Conservation (phyloP, 2,888 invertebrate genomes). For the Cremastinae sp. region DNA sequence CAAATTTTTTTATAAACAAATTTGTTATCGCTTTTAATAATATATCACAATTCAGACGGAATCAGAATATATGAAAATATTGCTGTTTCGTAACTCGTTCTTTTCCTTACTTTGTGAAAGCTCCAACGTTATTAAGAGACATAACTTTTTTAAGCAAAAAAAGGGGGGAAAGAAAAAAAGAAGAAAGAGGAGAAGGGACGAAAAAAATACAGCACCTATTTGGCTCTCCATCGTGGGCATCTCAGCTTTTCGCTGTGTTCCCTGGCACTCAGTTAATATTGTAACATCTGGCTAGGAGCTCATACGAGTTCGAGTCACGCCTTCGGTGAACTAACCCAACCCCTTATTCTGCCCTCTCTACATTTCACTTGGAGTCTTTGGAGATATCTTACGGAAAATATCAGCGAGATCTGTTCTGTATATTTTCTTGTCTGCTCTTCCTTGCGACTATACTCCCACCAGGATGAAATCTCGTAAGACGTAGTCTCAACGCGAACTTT, state of each 20-base stretch:
- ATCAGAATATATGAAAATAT: conserved; percentile 28
- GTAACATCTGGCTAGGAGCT: conserved; percentile 76
- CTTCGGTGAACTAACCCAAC: conserved; percentile 56
- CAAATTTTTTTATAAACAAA: too few relatives aligned
- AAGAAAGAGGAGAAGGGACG: conserved; percentile 5
- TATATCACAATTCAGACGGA: not conserved
- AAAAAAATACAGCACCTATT: conserved; percentile 11
- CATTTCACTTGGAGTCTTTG: conserved; percentile 75
- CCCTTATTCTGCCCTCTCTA: conserved; percentile 62
- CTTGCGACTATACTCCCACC: conserved; percentile 37
- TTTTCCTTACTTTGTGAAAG: not conserved
- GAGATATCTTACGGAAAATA: conserved; percentile 74
- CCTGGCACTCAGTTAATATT: conserved; percentile 72
- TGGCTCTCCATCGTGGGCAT: conserved; percentile 25
- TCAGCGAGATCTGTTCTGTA: conserved; percentile 66
- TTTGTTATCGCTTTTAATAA: too few relatives aligned
- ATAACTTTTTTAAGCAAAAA: conserved; percentile 29
- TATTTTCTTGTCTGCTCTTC: conserved; percentile 41
- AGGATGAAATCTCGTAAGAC: too few relatives aligned
- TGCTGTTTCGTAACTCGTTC: conserved; percentile 22
- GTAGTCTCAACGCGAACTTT: too few relatives aligned
- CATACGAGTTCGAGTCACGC: conserved; percentile 76
- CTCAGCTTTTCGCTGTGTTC: conserved; percentile 36
- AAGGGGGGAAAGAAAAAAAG: conserved; percentile 6
- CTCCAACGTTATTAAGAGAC: conserved; percentile 66